Conservation (phyloP, 92 coral and sea anemone species). For the Porites lobata region DNA sequence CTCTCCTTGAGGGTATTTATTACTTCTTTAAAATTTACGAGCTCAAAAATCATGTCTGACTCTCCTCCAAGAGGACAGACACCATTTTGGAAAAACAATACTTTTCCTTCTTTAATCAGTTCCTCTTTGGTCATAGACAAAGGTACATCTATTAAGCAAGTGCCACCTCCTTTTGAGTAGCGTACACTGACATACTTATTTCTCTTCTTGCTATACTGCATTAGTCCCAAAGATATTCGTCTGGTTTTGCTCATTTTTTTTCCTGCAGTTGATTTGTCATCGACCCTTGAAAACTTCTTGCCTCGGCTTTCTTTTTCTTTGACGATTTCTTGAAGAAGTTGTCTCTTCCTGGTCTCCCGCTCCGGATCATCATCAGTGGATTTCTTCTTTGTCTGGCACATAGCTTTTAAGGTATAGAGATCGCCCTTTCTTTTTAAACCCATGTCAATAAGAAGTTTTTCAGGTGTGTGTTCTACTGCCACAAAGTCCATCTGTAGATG, state of each 20-base stretch:
- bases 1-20: conserved; percentile 11
- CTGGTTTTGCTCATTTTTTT: conserved; percentile 35
- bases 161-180: conserved; percentile 55
- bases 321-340: conserved; percentile 30
- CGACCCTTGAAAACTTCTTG: conserved; percentile 5
- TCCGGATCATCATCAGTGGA: conserved; percentile 1
- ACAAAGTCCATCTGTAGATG: too few species aligned
- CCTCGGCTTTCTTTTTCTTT: conserved; percentile 8
- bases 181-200: conserved; percentile 50
- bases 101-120: conserved; percentile 59
- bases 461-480: too few species aligned
- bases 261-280: neutral
- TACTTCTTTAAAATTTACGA: conserved; percentile 53
- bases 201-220: conserved; percentile 51
- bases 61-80: conserved; percentile 35
- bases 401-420: conserved; percentile 50
- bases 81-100: conserved; percentile 54
- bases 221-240: conserved; percentile 57
- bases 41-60: conserved; percentile 35
- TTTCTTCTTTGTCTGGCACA: conserved; percentile 18
- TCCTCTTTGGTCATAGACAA: conserved; percentile 22
- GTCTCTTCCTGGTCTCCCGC: conserved; percentile 28
- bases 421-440: neutral
- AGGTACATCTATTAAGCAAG: conserved; percentile 47
- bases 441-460: too few species aligned